phyloP scores from a whole-genome alignment of 92 coral and sea anemone genomes.

The Zoanthus gigantus region DNA sequence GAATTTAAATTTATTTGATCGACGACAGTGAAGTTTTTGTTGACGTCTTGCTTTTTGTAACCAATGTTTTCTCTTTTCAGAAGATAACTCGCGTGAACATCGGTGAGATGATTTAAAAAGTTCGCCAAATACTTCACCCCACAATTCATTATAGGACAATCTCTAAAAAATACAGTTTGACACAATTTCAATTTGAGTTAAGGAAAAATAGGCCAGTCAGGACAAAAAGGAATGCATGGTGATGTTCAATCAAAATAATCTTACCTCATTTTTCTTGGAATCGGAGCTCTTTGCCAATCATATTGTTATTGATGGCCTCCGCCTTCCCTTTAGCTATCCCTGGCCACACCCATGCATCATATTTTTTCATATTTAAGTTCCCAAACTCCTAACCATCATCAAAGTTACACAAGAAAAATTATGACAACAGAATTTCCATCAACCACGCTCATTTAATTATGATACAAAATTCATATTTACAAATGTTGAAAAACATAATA shows the following conservation, averaged over 20 bases:
- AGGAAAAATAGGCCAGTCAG: background rate
- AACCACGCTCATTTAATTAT: background rate
- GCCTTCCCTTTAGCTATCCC: slow-evolving; percentile 34
- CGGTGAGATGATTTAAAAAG: background rate
- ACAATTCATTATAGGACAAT: background rate
- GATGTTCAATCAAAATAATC: slow-evolving; percentile 8
- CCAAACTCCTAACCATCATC: background rate
- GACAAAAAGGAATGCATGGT: slow-evolving; percentile 9
- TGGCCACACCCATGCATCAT: background rate
- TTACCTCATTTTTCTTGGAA: slow-evolving; percentile 31
- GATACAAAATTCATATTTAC: background rate
- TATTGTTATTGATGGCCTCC: slow-evolving; percentile 22
- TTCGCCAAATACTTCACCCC: background rate
- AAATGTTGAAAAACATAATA: background rate
- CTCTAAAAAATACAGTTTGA: background rate
- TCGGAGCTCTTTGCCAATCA: background rate
- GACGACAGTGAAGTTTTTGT: background rate
- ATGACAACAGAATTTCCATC: background rate
- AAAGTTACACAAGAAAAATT: background rate
- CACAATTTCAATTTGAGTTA: background rate
- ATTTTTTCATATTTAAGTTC: background rate
- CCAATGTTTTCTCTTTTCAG: background rate
- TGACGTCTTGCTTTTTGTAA: background rate
- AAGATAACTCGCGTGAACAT: background rate
- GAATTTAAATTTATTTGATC: background rate